These are phyloP conservation scores for Cynopterus brachyotis DNA, from an alignment of 2,113 vertebrate genomes.

Conservation along the genomic window DNA sequence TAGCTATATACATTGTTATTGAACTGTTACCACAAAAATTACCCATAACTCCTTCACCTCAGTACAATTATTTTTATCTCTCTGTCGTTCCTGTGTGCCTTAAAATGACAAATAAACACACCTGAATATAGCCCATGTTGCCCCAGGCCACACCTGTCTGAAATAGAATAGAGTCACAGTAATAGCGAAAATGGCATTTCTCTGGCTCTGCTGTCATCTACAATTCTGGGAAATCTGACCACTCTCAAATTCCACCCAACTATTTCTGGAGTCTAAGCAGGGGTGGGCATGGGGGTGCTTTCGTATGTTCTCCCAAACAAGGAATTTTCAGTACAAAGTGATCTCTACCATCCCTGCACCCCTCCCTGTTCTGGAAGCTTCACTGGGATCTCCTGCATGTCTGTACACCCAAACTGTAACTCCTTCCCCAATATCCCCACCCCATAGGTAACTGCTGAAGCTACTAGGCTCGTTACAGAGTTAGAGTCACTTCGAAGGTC, in stretches of 20 bases:
- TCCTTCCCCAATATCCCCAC: not conserved
- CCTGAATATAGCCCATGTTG: conserved; percentile 34
- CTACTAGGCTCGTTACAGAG: not conserved
- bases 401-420: not conserved
- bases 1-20: conserved; percentile 5
- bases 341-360: not conserved
- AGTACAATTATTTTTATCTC: conserved; percentile 54
- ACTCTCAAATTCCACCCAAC: conserved; percentile 40
- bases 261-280: conserved; percentile 48
- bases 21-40: conserved; percentile 43
- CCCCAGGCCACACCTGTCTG: conserved; percentile 18
- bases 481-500: too few species aligned
- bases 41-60: conserved; percentile 24
- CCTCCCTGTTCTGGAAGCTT: not conserved
- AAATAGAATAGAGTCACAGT: conserved; percentile 50
- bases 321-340: not conserved
- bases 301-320: conserved; percentile 20
- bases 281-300: not conserved
- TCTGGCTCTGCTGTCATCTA: conserved; percentile 27
- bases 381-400: not conserved
- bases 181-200: conserved; percentile 44
- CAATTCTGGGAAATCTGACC: conserved; percentile 47
- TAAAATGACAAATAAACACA: conserved; percentile 49
- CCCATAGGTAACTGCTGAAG: not conserved
- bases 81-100: conserved; percentile 3